Evolutionary conservation across 2,113 vertebrate genomes (phyloP).

Genomic region (Lamprologus callipterus): DNA sequence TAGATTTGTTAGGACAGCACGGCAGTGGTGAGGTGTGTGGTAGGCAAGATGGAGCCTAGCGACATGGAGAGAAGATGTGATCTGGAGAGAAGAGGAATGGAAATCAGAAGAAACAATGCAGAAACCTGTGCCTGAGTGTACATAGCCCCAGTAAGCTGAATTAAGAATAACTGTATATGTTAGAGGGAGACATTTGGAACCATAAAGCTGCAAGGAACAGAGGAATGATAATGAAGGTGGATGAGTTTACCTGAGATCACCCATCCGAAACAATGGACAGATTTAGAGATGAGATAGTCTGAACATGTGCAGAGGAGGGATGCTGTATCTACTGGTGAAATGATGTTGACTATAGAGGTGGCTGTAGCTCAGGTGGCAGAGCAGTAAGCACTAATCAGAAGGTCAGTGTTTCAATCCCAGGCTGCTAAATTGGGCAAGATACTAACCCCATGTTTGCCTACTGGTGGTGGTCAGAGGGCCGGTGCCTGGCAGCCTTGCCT

Average conservation of each 20-base stretch:
- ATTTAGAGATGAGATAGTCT: not conserved
- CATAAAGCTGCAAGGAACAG: not conserved
- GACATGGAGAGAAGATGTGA: not conserved
- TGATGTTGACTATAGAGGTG: not conserved
- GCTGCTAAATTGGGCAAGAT: not conserved
- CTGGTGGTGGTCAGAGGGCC: not conserved
- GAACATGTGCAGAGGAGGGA: not conserved
- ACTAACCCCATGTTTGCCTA: not conserved
- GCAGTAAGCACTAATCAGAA: not conserved
- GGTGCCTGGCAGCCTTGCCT: fast-evolving
- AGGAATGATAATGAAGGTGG: not conserved
- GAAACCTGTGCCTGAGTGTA: too few relatives aligned
- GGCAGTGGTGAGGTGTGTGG: not conserved
- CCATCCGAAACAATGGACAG: not conserved
- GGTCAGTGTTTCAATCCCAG: fast-evolving
- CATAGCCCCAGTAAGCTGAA: too few relatives aligned
- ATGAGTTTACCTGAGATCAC: not conserved
- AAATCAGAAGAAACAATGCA: not conserved
- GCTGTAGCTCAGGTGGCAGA: not conserved
- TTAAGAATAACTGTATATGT: too few relatives aligned
- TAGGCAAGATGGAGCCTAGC: not conserved
- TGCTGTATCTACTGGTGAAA: not conserved
- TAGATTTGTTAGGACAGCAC: not conserved
- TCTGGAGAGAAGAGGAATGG: not conserved
- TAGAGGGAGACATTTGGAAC: not conserved